These are phyloP conservation scores for Callinectes sapidus DNA, from an alignment of 2,888 invertebrate genomes.

Conservation along the genomic window DNA sequence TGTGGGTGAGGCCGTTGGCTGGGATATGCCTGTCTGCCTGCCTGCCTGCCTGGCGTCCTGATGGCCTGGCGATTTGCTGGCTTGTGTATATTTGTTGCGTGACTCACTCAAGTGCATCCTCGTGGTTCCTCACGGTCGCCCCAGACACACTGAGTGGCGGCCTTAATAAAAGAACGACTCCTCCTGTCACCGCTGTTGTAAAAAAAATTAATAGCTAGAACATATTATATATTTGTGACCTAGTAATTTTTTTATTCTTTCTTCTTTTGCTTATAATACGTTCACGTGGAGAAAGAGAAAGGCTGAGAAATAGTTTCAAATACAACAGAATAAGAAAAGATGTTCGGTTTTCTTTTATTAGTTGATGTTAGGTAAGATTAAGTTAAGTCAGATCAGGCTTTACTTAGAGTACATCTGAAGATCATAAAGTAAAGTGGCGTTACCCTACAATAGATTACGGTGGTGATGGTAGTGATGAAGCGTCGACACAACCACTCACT, in stretches of 20 bases:
- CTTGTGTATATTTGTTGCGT: neutral
- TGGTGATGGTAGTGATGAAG: neutral
- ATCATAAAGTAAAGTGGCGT: too few species aligned
- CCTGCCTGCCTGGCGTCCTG: neutral
- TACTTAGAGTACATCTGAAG: too few species aligned
- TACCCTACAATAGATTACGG: too few species aligned
- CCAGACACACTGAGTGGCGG: neutral
- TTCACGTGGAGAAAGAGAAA: neutral
- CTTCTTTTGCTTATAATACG: neutral
- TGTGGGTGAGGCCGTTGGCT: neutral
- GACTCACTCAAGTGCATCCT: neutral
- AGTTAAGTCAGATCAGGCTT: neutral
- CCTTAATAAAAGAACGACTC: neutral
- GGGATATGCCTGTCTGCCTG: neutral
- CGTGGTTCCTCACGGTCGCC: neutral
- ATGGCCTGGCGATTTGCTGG: neutral
- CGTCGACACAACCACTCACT: neutral
- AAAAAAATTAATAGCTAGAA: neutral
- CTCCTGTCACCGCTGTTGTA: neutral
- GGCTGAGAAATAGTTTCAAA: neutral
- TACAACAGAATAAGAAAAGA: neutral
- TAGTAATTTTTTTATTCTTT: neutral
- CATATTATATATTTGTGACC: neutral
- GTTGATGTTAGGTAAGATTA: neutral
- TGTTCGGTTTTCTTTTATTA: too few species aligned